Evolutionary conservation across 2,888 invertebrate species (phyloP), one percentile per base, ranked within the genome.

Genomic region (Parapristionchus giblindavisi): DNA sequence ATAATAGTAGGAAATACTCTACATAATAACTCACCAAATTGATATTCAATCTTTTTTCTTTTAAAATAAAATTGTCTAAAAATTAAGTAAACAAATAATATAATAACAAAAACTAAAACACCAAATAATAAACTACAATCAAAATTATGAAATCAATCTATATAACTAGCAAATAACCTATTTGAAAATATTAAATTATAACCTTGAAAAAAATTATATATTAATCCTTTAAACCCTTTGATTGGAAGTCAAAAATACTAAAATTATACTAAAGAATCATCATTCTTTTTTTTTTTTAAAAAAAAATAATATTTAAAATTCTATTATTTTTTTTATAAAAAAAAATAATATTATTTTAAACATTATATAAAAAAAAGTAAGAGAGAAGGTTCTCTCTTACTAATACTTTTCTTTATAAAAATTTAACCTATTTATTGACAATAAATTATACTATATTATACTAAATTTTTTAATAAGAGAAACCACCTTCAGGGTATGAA

Each of bases 1-100:
- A 86, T 83, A 58, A 87, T 60, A 75, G 80, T 80, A n/a, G 86
- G 86, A 73, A 86, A 79, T 76, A 86, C 66, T 36, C 86, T 86
- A 84, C 86, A 86, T 66, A 86, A 76, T 61, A 85, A 77, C 66
- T 84, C 82, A 74, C 81, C 79, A 77, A 80, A 79, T 68, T 81
- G 82, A 79, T 83, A 83, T 58, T 82, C 80, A 80, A 80, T 78
- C 75, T 83, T 81, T 71, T 79, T 81, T 40, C 79, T 79, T 77
- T 80, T 81, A 75, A 80, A 79, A 79, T 77, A 80, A 78, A 79
- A 79, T 29, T 70, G 68, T 38, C 77, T 80, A 72, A 78, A 66
- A 75, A 78, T 75, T 77, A 80, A 80, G 81, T 79, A 83, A 70
- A 51, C 56, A 77, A 81, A 80, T 70, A 80, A 61, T 48, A 81